Conservation (phyloP, 2,888 invertebrate species). For the Bursaphelenchus okinawaensis region DNA sequence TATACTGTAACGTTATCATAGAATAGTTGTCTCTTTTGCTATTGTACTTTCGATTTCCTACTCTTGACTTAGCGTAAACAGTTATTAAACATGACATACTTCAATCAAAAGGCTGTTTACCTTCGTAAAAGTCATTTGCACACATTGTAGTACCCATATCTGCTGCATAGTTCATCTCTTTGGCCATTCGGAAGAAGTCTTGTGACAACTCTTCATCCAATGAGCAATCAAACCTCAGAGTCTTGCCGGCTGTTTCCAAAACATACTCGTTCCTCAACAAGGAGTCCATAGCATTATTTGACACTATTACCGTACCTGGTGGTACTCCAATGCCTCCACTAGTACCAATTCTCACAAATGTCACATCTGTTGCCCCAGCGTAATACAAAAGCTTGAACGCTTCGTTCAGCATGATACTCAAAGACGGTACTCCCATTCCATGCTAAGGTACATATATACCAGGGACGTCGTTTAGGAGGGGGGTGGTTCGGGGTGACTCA, state of each 20-base stretch:
- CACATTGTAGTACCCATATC: conserved; percentile 88
- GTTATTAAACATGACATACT: no score
- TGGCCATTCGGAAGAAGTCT: conserved; percentile 70
- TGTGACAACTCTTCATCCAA: conserved; percentile 75
- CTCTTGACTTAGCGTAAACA: no score
- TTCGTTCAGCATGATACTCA: conserved; percentile 89
- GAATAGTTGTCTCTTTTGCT: no score
- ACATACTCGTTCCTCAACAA: background rate
- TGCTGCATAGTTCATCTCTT: conserved; percentile 64
- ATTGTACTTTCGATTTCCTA: no score
- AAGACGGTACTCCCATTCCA: conserved; percentile 95
- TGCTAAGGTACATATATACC: conserved; percentile 67
- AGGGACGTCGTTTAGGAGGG: no score
- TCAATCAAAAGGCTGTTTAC: conserved; percentile 57
- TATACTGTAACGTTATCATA: no score
- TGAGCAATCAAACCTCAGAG: conserved; percentile 66
- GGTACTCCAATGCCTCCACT: conserved; percentile 66
- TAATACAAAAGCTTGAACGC: conserved; percentile 91
- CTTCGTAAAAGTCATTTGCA: conserved; percentile 96
- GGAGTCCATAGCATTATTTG: conserved; percentile 84
- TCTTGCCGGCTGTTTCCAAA: conserved; percentile 40
- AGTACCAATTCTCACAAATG: conserved; percentile 83
- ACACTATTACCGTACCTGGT: conserved; percentile 81
- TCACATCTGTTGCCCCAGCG: conserved; percentile 77
- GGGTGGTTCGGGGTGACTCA: no score